These are phyloP conservation scores for Ptychobarbus kaznakovi DNA, from an alignment of 2,797 vertebrate genomes.

Conservation along the genomic window DNA sequence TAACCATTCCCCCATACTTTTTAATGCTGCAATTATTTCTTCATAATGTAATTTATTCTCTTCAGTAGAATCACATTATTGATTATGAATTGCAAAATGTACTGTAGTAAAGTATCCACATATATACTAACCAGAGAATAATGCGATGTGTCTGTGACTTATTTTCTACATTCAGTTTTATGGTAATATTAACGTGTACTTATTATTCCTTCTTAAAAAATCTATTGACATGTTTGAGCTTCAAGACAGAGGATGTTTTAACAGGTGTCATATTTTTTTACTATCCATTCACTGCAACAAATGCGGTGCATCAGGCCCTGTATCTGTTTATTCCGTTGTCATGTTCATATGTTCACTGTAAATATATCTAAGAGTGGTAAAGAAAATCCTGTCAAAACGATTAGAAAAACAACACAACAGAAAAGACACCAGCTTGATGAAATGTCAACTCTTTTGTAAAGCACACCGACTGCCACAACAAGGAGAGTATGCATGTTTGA, in stretches of 20 bases:
- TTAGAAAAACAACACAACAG: slow-evolving; percentile 34
- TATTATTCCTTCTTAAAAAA: not conserved
- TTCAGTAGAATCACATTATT: not conserved
- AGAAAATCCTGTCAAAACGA: not conserved
- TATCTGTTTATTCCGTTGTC: slow-evolving; percentile 26
- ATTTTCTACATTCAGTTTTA: not conserved
- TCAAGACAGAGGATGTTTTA: slow-evolving; percentile 5
- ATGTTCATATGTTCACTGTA: slow-evolving; percentile 15
- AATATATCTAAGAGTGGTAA: slow-evolving; percentile 25
- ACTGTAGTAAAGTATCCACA: not conserved
- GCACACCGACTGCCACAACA: slow-evolving; percentile 37
- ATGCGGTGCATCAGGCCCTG: not conserved
- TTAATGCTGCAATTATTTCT: not conserved
- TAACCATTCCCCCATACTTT: not conserved
- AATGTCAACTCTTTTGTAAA: slow-evolving; percentile 45
- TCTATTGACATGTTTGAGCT: not conserved
- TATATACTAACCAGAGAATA: not conserved
- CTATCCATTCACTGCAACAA: not conserved
- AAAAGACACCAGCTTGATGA: slow-evolving; percentile 34
- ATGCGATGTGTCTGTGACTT: not conserved
- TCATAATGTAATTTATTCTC: not conserved
- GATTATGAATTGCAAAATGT: slow-evolving; percentile 6
- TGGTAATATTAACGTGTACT: not conserved
- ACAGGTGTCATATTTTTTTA: slow-evolving; percentile 8
- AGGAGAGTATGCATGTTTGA: slow-evolving; percentile 54